Base-by-base conservation (phyloP, 2,797 vertebrate genomes). In the Echeneis naucrates region DNA sequence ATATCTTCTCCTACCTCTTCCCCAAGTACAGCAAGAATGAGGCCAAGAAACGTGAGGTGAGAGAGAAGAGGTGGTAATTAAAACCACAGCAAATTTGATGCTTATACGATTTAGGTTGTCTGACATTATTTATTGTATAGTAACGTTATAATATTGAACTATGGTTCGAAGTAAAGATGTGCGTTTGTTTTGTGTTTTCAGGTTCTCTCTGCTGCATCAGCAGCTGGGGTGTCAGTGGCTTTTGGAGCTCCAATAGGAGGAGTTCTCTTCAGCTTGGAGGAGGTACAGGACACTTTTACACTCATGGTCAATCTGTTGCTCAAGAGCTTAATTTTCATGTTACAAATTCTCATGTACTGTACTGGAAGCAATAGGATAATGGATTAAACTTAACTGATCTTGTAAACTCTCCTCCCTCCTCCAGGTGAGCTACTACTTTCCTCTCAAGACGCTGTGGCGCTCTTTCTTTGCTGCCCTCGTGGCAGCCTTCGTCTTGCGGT, bases 21-120 rank as follows among this genome's bases (percentile, higher is more conserved):
- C 98, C 98, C 54, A 99, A 99, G 90, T 99, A 99, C 92, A 99
- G 97, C 95, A 99, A 98, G 94, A 99, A 99, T 68, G 98, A 99
- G 94, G 98, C 98, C 82, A 99, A 99, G 92, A 99, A 99, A 78
- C 94, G 98, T 89, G 98, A 99, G 96, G 98, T 99, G 82, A 85
- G 92, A 3, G 44, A 12, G 11, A 4, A 32, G 19, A 14, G 1
- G 1, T 13, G 4, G 0, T 1, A 14, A 4, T 1, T 9, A 2
- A 8, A 33, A 9, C 13, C 8, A 10, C 8, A 2, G 50, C n/a
- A 38, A 21, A 1, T 24, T 24, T 48, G 21, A 4, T 14, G 13
- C 21, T 5, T 48, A 48, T 12, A n/a, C 4, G 3, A 3, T 50
- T 26, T 24, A 8, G 27, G 27, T 11, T 48, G 45, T 48, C 21